Percentiles rank a stretch among this genome's conserved stretches.
These are phyloP conservation scores for Caretta caretta DNA, from an alignment of 2,113 vertebrate genomes.

Conservation along the genomic window DNA sequence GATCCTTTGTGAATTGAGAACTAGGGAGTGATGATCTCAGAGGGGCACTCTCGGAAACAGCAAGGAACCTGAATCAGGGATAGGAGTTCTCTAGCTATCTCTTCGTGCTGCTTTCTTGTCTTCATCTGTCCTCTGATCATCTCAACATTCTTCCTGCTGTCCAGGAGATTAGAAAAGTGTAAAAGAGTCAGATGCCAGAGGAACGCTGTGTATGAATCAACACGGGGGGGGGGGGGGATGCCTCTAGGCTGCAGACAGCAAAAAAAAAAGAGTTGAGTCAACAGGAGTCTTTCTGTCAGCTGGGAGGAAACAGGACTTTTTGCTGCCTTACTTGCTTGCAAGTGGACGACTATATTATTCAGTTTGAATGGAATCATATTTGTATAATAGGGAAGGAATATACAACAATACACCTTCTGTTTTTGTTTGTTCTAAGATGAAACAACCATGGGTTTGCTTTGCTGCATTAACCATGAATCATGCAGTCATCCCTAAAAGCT, in stretches of 20 bases:
- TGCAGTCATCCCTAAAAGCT: background rate
- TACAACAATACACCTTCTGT: background rate
- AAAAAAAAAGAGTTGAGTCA: background rate
- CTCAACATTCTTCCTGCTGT: background rate
- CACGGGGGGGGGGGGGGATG: background rate
- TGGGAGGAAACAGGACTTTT: background rate
- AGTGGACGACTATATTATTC: background rate
- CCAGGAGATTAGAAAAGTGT: fast-evolving
- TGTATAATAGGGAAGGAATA: background rate
- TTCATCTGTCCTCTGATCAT: background rate
- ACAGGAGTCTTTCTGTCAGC: background rate
- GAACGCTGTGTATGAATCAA: background rate
- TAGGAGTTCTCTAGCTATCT: background rate
- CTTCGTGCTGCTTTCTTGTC: background rate
- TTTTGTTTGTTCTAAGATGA: background rate
- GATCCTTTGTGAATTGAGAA: background rate
- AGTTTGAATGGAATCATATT: background rate
- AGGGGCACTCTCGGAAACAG: background rate
- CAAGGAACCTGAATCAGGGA: background rate
- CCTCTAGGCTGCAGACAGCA: background rate
- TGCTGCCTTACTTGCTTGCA: background rate
- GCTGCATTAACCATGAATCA: background rate
- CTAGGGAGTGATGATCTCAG: background rate
- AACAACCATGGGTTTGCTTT: background rate
- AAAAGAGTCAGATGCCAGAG: background rate